Base-by-base conservation (phyloP, 2,888 invertebrate genomes). In the Mimas tiliae region DNA sequence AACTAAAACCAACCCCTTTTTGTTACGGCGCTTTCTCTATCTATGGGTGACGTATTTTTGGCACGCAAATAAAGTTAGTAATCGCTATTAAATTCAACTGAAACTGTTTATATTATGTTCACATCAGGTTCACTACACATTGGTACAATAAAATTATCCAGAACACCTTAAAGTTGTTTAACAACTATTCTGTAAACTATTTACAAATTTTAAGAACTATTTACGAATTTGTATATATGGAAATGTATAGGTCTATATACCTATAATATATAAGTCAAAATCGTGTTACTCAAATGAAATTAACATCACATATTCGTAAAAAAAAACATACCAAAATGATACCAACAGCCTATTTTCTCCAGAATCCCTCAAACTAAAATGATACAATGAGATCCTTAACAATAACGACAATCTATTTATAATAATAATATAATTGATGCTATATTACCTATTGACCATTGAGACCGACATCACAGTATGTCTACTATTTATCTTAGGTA, bases 401-500 rank as follows among this genome's bases (percentile, higher is more conserved):
- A 87, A 90, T 91, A 93, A 93, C 89, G 90, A 91, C 90, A 91
- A 85, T 89, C 89, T 88, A 87, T 87, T 79, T 90, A 88, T 81
- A 78, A 90, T 91, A 91, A 88, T 81, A 80, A 90, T 92, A 92
- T 92, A 92, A 91, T 92, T 92, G 91, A 92, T 91, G 85, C 88
- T 92, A 92, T 91, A 84, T 77, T 86, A 88, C 74, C 91, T 91
- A 91, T 87, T 89, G 90, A 91, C 91, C 89, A 84, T 90, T 88
- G 91, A 92, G 91, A 92, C 92, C 93, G 87, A 89, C 90, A 92
- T 92, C 93, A 93, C 91, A 92, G 92, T 91, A 91, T 89, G 88
- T 84, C 89, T 89, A 91, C 88, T 89, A 87, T 86, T 84, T 89
- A 86, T 93, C 93, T 93, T 93, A 93, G 93, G 93, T 92, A 91